Evolutionary conservation across 1,140 invertebrate species (phyloP).

Genomic region (Drosophila takahashii): DNA sequence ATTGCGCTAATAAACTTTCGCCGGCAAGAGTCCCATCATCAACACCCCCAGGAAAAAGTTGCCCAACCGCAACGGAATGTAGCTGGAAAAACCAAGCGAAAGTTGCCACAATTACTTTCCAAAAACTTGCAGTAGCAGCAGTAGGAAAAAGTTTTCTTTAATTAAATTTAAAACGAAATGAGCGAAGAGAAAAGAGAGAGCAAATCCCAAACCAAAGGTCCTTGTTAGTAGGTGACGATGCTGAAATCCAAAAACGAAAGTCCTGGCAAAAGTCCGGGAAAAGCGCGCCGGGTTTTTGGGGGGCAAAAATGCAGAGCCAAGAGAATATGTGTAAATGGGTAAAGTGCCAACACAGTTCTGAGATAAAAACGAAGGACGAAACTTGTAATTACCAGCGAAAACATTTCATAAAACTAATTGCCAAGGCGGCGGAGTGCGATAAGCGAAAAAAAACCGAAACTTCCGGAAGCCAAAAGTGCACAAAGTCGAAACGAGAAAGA

Average conservation of each 20-base stretch:
- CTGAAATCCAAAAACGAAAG: conserved; percentile 8
- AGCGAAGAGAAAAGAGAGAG: conserved; percentile 37
- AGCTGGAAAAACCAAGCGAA: conserved; percentile 54
- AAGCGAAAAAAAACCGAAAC: conserved; percentile 11
- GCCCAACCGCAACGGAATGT: conserved; percentile 55
- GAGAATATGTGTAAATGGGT: conserved; percentile 43
- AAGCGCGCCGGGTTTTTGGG: background rate
- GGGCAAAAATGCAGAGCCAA: conserved; percentile 5
- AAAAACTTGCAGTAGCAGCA: conserved; percentile 60
- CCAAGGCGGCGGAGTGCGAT: conserved; percentile 17
- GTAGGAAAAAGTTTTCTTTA: conserved; percentile 71
- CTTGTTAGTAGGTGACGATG: conserved; percentile 51
- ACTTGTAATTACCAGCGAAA: conserved; percentile 53
- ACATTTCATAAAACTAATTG: conserved; percentile 49
- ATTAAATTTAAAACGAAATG: conserved; percentile 82
- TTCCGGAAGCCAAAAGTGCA: background rate
- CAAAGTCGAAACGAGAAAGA: background rate
- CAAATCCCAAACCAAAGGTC: conserved; percentile 19
- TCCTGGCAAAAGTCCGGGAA: conserved; percentile 2
- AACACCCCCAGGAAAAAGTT: conserved; percentile 52
- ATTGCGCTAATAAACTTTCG: conserved; percentile 76
- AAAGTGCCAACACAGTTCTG: conserved; percentile 38
- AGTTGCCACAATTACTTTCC: conserved; percentile 79
- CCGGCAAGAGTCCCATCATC: conserved; percentile 24
- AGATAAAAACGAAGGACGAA: conserved; percentile 41